Evolutionary conservation across 2,113 vertebrate genomes (phyloP), one percentile per base, ranked within the genome.

Genomic region (Prochilodus magdalenae): DNA sequence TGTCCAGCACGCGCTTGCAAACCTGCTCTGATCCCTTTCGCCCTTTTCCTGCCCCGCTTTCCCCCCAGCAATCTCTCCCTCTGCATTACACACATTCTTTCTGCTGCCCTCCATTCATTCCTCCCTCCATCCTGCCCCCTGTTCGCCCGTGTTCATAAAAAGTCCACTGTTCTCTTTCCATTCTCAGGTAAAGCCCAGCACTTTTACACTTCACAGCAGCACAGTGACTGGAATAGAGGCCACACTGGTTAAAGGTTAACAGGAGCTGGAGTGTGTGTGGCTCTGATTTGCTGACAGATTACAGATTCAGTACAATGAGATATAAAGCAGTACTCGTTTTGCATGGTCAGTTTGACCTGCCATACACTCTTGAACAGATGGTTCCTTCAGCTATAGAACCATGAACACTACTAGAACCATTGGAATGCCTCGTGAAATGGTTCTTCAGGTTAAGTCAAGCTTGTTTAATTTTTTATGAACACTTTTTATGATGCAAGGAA

Each of bases 1-100:
- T 15, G 72, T 30, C 83, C 20, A 10, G 73, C 71, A 67, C 80
- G 47, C 26, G 24, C 86, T 65, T 75, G 72, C 86, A 91, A 89
- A 92, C 88, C 89, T 92, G 86, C 73, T 57, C 8, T 15, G 27
- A 82, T 81, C 85, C 71, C 69, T 60, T 57, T 51, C 30, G 76
- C n/a, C 40, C 40, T 27, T 22, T 26, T 65, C 29, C 79, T 79
- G 78, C 70, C 47, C 4, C 15, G 59, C 78, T 63, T 22, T 55
- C 73, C 83, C 79, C 87, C 80, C 81, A 55, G 73, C 81, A 75
- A 79, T 78, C 73, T 49, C 75, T 80, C 53, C 67, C 81, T 66
- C 70, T 60, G 79, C 92, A 92, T 94, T 89, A 81, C 85, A 88
- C 72, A 57, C 86, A 94, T 94, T 93, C 92, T 79, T 93, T 90